Evolutionary conservation across 2,113 vertebrate species (phyloP).

Genomic region (Tetrao urogallus): DNA sequence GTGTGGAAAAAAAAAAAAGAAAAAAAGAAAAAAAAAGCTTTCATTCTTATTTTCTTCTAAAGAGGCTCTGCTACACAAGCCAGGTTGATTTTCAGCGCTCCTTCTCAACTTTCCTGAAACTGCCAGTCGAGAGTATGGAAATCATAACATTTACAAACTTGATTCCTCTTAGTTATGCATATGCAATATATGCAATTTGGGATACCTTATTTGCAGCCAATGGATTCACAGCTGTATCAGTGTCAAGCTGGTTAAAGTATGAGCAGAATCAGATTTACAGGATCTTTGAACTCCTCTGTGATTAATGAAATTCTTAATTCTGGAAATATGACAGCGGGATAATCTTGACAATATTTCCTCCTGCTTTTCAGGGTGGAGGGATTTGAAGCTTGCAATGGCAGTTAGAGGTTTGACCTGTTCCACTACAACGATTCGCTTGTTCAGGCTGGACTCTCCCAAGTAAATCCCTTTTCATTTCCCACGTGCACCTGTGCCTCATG

Average conservation of each 20-base stretch:
- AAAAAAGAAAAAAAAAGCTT: background rate
- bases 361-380: conserved; percentile 20
- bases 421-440: background rate
- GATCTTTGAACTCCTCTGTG: conserved; percentile 57
- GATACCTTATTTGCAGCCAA: conserved; percentile 18
- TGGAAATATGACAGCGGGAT: conserved; percentile 54
- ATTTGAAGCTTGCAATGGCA: conserved; percentile 18
- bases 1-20: background rate
- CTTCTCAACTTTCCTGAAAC: conserved; percentile 23
- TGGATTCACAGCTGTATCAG: conserved; percentile 29
- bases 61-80: background rate
- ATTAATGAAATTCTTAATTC: conserved; percentile 69
- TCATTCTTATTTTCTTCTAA: background rate
- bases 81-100: conserved; percentile 6
- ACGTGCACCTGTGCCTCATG: background rate
- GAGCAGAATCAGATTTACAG: conserved; percentile 56
- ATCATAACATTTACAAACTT: background rate
- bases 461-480: conserved; percentile 41
- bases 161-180: conserved; percentile 26
- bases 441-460: background rate
- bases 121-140: background rate
- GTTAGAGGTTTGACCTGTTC: conserved; percentile 24
- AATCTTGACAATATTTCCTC: conserved; percentile 45
- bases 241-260: background rate
- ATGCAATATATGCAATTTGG: conserved; percentile 36